Evolutionary conservation across 2,888 invertebrate species (phyloP).

Genomic region (Drosophila phalerata): DNA sequence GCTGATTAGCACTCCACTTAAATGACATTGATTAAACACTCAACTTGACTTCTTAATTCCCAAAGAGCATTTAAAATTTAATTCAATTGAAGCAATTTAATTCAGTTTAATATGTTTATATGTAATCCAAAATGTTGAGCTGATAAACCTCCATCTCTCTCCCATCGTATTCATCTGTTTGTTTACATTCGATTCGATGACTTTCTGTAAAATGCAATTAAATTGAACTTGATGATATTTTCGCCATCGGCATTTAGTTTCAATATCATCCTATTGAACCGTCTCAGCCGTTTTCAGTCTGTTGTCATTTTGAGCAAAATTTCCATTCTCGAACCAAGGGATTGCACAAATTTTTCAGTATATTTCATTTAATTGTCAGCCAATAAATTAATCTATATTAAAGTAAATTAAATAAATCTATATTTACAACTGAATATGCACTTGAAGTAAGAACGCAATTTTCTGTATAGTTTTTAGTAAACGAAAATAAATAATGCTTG

Average conservation of each 20-base stretch:
- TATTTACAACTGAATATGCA: too few relatives aligned
- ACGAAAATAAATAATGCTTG: too few relatives aligned
- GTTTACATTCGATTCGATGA: slow-evolving; percentile 16
- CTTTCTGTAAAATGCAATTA: slow-evolving; percentile 54
- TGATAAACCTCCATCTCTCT: not conserved
- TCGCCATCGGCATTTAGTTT: slow-evolving; percentile 5
- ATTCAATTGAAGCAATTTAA: not conserved
- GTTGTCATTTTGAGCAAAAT: not conserved
- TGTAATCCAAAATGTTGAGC: slow-evolving; percentile 5
- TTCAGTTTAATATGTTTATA: slow-evolving; percentile 9
- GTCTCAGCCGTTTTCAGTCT: too few relatives aligned
- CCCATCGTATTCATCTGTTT: not conserved
- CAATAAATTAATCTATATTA: too few relatives aligned
- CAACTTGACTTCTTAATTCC: slow-evolving; percentile 14
- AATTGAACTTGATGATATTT: slow-evolving; percentile 37
- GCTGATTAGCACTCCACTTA: not conserved
- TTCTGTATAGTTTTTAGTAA: too few relatives aligned
- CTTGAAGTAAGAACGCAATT: too few relatives aligned
- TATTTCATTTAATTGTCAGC: slow-evolving; percentile 63
- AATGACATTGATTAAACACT: not conserved
- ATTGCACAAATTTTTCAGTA: slow-evolving; percentile 20
- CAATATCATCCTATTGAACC: not conserved
- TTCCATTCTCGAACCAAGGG: not conserved
- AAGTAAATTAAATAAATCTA: too few relatives aligned
- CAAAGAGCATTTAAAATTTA: not conserved